Conservation (phyloP, 2,888 invertebrate genomes). For the Schizaphis graminum region DNA sequence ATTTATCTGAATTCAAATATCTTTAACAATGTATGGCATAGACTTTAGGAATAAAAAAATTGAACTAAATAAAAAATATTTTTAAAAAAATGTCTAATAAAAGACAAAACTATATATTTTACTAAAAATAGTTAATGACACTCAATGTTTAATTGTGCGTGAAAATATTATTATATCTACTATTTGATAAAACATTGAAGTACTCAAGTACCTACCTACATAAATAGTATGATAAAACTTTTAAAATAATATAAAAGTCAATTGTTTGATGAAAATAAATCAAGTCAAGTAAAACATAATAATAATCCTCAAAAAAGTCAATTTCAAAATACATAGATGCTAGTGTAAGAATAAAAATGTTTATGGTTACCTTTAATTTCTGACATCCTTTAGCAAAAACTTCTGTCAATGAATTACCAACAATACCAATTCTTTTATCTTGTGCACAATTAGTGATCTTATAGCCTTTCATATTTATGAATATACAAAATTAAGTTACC, state of each 20-base stretch:
- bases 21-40: too few species aligned
- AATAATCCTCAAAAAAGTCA: neutral
- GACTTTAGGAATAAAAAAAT: too few species aligned
- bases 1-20: too few species aligned
- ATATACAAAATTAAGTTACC: neutral
- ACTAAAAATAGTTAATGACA: neutral
- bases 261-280: neutral
- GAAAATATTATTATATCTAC: neutral
- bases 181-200: neutral
- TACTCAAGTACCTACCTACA: too few species aligned
- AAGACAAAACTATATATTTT: neutral
- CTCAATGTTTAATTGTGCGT: neutral
- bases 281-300: neutral
- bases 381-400: constrained; percentile 79
- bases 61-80: too few species aligned
- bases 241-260: neutral
- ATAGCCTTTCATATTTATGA: constrained; percentile 75
- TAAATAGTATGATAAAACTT: neutral
- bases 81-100: too few species aligned
- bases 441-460: constrained; percentile 81
- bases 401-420: constrained; percentile 78
- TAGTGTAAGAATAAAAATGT: neutral
- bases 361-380: constrained; percentile 75
- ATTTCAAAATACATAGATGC: neutral
- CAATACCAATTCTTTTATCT: constrained; percentile 80